These are phyloP conservation scores for Amblyraja radiata DNA, from an alignment of 2,797 vertebrate species.

Conservation along the genomic window DNA sequence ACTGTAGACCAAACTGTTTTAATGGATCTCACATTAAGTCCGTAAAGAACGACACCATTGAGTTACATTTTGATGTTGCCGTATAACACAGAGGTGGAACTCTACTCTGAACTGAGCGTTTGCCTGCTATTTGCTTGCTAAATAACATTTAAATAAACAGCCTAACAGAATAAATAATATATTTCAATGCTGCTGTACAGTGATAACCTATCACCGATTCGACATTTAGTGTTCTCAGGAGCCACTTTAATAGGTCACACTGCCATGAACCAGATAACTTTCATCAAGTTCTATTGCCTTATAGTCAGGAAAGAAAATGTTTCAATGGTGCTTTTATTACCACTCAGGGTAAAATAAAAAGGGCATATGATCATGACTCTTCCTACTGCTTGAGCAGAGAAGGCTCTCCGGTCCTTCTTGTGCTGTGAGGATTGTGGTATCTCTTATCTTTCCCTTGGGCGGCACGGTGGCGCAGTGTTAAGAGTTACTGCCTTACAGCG, in stretches of 20 bases:
- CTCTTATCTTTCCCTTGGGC: neutral
- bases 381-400: neutral
- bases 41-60: neutral
- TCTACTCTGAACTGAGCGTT: neutral
- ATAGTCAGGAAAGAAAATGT: slow-evolving; percentile 20
- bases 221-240: slow-evolving; percentile 9
- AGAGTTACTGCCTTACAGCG: too few relatives aligned
- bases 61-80: neutral
- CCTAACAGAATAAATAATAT: neutral
- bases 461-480: too few relatives aligned
- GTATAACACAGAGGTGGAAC: neutral
- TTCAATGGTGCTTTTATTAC: slow-evolving; percentile 27
- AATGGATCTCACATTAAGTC: neutral
- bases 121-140: neutral
- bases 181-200: neutral
- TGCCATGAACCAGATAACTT: slow-evolving; percentile 35
- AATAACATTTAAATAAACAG: slow-evolving; percentile 24
- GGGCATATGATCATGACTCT: slow-evolving; percentile 23
- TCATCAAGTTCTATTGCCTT: slow-evolving; percentile 31
- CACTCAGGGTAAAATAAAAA: slow-evolving; percentile 33
- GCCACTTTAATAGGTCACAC: slow-evolving; percentile 34
- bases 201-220: slow-evolving; percentile 11
- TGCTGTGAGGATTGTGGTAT: neutral
- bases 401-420: neutral
- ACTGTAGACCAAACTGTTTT: neutral